A percentile compares a stretch with the other conserved stretches of the same genome.
Conservation (phyloP, 2,113 vertebrate genomes). For the Chaetorhynchus papuensis region DNA sequence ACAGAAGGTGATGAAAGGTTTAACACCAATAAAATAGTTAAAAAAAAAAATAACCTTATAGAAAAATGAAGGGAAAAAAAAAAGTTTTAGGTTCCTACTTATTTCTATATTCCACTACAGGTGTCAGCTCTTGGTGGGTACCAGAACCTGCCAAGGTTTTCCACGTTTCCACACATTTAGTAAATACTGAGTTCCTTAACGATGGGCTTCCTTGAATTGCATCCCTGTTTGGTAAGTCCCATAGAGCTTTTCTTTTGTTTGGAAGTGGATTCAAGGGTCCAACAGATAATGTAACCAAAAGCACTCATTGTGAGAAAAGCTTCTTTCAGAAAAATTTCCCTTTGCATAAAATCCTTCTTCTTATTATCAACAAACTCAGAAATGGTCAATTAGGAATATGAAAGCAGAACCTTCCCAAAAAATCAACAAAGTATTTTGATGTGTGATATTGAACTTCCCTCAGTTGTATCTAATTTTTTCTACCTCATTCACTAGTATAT, state of each 20-base stretch:
- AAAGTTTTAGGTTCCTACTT: not conserved
- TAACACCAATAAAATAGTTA: not conserved
- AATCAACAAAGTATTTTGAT: not conserved
- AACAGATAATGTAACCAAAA: not conserved
- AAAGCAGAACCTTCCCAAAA: not conserved
- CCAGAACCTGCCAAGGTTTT: not conserved
- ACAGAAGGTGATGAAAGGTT: not conserved
- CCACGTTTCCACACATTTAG: not conserved
- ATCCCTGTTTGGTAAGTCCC: not conserved
- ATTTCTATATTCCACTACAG: not conserved
- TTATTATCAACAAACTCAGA: not conserved
- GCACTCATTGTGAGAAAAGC: not conserved
- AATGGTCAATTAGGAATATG: not conserved
- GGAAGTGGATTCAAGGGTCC: not conserved
- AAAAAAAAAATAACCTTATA: not conserved
- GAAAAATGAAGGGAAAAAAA: not conserved
- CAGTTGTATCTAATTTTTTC: not conserved
- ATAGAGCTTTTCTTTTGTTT: not conserved
- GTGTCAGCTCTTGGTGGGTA: not conserved
- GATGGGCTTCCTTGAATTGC: not conserved
- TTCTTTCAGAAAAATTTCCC: not conserved
- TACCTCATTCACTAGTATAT: not conserved
- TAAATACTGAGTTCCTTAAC: not conserved
- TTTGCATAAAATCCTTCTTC: not conserved
- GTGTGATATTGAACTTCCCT: not conserved